Conservation (phyloP, 2,797 vertebrate genomes). For the Harpagifer antarcticus region DNA sequence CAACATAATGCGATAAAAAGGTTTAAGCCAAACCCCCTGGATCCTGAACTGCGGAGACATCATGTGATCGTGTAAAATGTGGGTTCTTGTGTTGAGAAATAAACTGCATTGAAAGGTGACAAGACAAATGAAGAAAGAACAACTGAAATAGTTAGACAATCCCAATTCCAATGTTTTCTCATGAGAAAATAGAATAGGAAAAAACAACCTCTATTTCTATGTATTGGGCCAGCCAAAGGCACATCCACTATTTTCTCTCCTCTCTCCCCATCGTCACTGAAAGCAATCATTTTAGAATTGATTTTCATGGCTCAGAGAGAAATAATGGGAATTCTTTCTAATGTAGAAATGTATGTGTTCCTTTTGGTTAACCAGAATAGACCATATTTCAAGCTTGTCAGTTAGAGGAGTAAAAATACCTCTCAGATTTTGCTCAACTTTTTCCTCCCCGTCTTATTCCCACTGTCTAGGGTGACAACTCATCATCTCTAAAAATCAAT, state of each 20-base stretch:
- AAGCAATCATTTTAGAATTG: conserved; percentile 98
- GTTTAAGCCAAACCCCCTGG: conserved; percentile 55
- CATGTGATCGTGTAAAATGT: conserved; percentile 56
- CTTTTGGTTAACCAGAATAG: conserved; percentile 99
- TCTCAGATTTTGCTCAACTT: conserved; percentile 82
- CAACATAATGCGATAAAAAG: conserved; percentile 60
- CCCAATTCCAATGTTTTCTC: conserved; percentile 76
- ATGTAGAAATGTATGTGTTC: conserved; percentile 99
- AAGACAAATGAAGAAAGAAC: conserved; percentile 70
- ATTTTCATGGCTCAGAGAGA: conserved; percentile 99
- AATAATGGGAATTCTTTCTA: conserved; percentile 99
- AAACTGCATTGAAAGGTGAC: conserved; percentile 68
- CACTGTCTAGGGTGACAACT: conserved; percentile 83
- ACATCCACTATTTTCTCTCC: conserved; percentile 88
- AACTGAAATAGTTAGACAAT: conserved; percentile 74
- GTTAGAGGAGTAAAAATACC: conserved; percentile 91
- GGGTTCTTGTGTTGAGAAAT: conserved; percentile 52
- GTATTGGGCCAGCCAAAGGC: conserved; percentile 91
- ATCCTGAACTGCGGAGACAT: conserved; percentile 61
- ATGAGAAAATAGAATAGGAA: conserved; percentile 77
- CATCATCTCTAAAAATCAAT: conserved; percentile 86
- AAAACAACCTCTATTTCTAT: conserved; percentile 85
- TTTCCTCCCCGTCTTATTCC: conserved; percentile 64
- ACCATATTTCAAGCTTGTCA: conserved; percentile 96
- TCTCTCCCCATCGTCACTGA: conserved; percentile 85